Base-by-base conservation (phyloP, 2,888 invertebrate species). In the Apamea crenata region DNA sequence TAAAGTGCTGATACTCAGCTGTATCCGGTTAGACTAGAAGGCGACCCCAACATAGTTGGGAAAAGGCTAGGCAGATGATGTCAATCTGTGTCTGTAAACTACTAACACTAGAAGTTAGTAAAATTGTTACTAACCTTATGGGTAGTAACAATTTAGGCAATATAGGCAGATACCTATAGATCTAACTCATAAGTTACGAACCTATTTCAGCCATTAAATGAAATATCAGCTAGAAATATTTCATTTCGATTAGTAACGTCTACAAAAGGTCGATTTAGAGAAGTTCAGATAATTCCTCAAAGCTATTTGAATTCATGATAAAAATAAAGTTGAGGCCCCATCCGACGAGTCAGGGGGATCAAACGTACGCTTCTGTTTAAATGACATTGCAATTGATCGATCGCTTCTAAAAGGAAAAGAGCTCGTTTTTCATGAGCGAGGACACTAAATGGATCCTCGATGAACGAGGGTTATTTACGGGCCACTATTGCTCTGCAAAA, bases 381-480 rank as follows among this genome's bases (percentile, higher is more conserved):
- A 95, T 93, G 94, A 94, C 95, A 94, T 96, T 95, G 95, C 83
- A 91, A 79, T 93, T 96, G 96, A 96, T 96, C 92, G 95, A 96
- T 96, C 90, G 91, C 88, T 90, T 87, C 86, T 88, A 88, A 92
- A 93, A 92, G 92, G 92, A 93, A 92, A 93, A 91, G 90, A 91
- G 92, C 93, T 96, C 96, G 93, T 96, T 96, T 96, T 95, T 96
- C 95, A 96, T 94, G 92, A 88, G 83, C 81, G 88, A 92, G 88
- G 94, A 94, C 94, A 94, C 93, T 94, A 94, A 96, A 96, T 95
- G 94, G 94, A 93, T 92, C 92, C 91, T 91, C 93, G 91, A 95
- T 95, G 94, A 94, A 93, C 89, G 93, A 91, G 90, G 89, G 93
- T 94, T 95, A 95, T 95, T 95, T 96, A 95, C 93, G 91, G 87